Percentiles rank a stretch among this genome's conserved stretches.
Evolutionary conservation across 2,888 invertebrate species (phyloP).

Genomic region (Odontothrips loti): DNA sequence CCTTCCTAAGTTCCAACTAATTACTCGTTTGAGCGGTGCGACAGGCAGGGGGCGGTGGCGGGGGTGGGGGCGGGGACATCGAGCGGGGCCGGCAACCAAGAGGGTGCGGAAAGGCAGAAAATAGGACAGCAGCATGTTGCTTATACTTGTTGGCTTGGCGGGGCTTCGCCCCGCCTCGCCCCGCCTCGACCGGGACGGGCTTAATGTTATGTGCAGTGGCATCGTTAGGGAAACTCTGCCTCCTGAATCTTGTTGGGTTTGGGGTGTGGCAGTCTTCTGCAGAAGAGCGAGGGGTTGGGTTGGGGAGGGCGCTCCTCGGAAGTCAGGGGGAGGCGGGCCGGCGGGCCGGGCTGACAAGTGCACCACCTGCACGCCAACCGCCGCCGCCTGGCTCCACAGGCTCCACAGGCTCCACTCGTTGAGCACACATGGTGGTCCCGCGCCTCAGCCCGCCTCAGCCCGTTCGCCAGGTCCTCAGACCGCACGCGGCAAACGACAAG

Average conservation of each 20-base stretch:
- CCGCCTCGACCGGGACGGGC: background rate
- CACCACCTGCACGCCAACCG: too few relatives aligned
- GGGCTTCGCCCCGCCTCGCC: background rate
- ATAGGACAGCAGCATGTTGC: constrained; percentile 6
- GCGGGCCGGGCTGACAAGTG: background rate
- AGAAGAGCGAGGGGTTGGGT: background rate
- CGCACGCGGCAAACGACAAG: too few relatives aligned
- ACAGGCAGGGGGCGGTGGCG: background rate
- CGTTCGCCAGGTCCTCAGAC: too few relatives aligned
- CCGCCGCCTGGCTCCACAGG: too few relatives aligned
- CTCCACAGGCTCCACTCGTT: too few relatives aligned
- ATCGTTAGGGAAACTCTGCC: constrained; percentile 11
- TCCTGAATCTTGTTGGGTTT: background rate
- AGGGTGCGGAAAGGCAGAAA: constrained; percentile 11
- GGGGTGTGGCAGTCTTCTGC: background rate
- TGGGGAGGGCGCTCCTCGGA: background rate
- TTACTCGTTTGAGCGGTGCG: constrained; percentile 11
- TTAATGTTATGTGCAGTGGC: constrained; percentile 11
- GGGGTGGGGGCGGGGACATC: background rate
- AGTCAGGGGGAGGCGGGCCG: background rate
- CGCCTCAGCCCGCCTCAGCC: too few relatives aligned
- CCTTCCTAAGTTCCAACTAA: background rate
- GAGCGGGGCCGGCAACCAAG: background rate
- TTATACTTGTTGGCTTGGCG: background rate
- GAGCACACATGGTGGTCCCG: too few relatives aligned